These are phyloP conservation scores for Epizoanthus rinbou DNA, from an alignment of 92 coral and sea anemone species.

Conservation along the genomic window DNA sequence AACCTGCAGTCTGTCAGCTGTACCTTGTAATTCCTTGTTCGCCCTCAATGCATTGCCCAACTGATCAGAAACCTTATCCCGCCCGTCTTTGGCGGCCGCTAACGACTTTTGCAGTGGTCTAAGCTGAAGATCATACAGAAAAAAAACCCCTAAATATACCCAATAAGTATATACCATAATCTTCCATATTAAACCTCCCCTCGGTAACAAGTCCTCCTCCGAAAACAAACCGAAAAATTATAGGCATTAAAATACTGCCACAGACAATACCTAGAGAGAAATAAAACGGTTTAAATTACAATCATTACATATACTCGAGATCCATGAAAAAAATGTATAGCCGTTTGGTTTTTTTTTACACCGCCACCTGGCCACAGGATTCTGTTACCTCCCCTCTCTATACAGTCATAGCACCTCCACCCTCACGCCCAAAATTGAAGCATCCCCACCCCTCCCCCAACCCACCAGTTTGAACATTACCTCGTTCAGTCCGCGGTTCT, in stretches of 20 bases:
- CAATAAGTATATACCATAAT: not conserved
- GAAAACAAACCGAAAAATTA: not conserved
- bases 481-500: constrained; percentile 56
- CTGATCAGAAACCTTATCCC: constrained; percentile 69
- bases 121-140: constrained; percentile 42
- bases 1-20: constrained; percentile 75
- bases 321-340: no score
- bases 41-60: constrained; percentile 73
- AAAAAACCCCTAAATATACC: not conserved
- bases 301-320: no score
- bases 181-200: no score
- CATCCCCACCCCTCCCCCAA: not conserved
- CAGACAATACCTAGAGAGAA: no score
- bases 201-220: not conserved
- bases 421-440: no score
- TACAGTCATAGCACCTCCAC: no score
- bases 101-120: constrained; percentile 83
- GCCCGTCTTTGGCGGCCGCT: constrained; percentile 69
- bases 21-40: constrained; percentile 78
- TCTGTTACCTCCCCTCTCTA: no score
- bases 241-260: no score
- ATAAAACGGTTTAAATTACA: no score
- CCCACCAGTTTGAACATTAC: not conserved
- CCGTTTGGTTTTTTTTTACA: no score
- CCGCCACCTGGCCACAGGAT: no score